phyloP scores from a whole-genome alignment of 2,888 invertebrate genomes.

The Caenorhabditis virilis region DNA sequence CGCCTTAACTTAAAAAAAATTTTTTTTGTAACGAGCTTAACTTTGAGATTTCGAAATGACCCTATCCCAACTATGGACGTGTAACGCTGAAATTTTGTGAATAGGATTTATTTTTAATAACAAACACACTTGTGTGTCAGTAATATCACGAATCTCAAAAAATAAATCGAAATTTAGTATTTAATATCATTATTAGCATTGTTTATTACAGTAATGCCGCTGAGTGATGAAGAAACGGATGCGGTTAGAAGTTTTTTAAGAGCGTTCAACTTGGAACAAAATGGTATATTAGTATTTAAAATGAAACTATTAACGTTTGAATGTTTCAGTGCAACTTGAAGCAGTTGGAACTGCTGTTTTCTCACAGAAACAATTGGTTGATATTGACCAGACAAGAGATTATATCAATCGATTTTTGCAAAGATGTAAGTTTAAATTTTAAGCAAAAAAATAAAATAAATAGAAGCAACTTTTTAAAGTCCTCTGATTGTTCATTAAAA shows the following conservation, averaged over 20 bases:
- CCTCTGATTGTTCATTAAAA: background rate
- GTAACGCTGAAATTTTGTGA: too few species aligned
- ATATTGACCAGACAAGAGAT: slow-evolving; percentile 9
- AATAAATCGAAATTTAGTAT: too few species aligned
- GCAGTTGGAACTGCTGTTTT: slow-evolving; percentile 7
- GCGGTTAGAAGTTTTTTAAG: slow-evolving; percentile 3
- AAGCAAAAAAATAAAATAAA: too few species aligned
- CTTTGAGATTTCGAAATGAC: too few species aligned
- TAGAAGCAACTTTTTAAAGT: background rate
- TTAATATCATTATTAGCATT: too few species aligned
- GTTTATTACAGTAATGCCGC: background rate
- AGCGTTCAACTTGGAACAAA: background rate
- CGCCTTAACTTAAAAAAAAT: too few species aligned
- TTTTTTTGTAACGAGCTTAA: too few species aligned
- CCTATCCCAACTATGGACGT: too few species aligned
- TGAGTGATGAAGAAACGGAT: background rate
- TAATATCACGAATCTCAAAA: too few species aligned
- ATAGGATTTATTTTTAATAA: too few species aligned
- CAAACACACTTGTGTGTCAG: too few species aligned
- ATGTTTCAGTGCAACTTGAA: slow-evolving; percentile 5
- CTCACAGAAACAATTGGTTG: slow-evolving; percentile 10
- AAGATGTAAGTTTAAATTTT: slow-evolving; percentile 23
- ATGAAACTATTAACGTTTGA: background rate
- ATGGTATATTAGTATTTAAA: background rate
- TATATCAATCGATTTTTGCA: slow-evolving; percentile 20